Percentiles rank a stretch among this genome's conserved stretches.
phyloP scores from a whole-genome alignment of 2,113 vertebrate genomes.

The Benitochromis conjunctus region DNA sequence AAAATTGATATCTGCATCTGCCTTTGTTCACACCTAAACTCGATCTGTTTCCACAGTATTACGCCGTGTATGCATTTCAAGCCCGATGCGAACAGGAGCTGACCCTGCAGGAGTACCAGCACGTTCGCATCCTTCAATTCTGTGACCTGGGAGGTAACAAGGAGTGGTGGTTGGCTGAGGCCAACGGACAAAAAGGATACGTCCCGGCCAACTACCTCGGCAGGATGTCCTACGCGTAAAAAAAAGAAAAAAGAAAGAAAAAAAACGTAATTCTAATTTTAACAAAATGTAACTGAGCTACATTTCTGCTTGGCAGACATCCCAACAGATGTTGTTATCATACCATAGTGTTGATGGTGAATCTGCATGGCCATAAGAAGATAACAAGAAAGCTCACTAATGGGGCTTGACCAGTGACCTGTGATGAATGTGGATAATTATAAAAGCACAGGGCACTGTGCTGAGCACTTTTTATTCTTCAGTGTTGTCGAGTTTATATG shows the following conservation, averaged over 20 bases:
- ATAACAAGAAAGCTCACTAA: background rate
- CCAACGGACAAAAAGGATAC: slow-evolving; percentile 87
- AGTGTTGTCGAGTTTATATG: slow-evolving; percentile 61
- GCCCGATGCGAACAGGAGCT: slow-evolving; percentile 91
- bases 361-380: background rate
- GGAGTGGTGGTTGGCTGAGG: slow-evolving; percentile 96
- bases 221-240: slow-evolving; percentile 93
- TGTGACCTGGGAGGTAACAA: slow-evolving; percentile 91
- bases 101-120: slow-evolving; percentile 89
- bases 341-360: slow-evolving; percentile 27
- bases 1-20: background rate
- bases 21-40: background rate
- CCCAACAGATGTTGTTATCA: background rate
- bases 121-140: slow-evolving; percentile 86
- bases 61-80: slow-evolving; percentile 91
- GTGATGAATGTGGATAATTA: background rate
- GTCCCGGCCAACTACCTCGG: slow-evolving; percentile 95
- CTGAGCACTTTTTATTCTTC: slow-evolving; percentile 68
- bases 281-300: background rate
- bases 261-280: background rate
- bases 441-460: slow-evolving; percentile 17
- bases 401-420: background rate
- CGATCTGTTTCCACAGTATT: slow-evolving; percentile 76
- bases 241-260: too few species aligned
- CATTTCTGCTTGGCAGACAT: background rate